Evolutionary conservation across 1,140 invertebrate genomes (phyloP), one percentile per base, ranked within the genome.

Genomic region (Sycophaga agraensis): DNA sequence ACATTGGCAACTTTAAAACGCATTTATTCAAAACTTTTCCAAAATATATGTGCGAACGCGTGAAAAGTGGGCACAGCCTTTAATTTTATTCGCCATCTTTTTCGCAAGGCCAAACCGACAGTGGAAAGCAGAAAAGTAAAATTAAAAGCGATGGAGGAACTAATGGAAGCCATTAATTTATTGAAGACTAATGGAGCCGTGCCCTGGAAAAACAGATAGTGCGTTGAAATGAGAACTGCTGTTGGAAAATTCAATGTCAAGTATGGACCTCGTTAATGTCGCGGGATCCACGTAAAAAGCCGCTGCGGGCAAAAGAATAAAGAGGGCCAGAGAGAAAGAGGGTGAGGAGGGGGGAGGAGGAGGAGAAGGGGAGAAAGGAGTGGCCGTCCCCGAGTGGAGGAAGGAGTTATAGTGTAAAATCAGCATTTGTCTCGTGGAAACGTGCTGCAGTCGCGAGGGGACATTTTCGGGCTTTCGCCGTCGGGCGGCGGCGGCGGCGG

Each of bases 321-420:
- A n/a, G n/a, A n/a, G n/a, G n/a, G n/a, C n/a, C n/a, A 24, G 21
- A 40, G 26, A 54, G 28, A 21, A 24, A 43, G 40, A 2, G 40
- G 7, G 28, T n/a, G 40, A 2, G 40, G 16, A 19, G 16, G 40
- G 2, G 6, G 40, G 48, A 50, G 31, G 3, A 19, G 2, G 50
- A 53, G 35, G 19, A 5, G 21, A 17, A 43, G 17, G 40, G 40
- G 6, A 28, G 28, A 31, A 12, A 42, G 1, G 14, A 34, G 28
- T n/a, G 7, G 24, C 2, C 37, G 35, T 14, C n/a, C 31, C 22
- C n/a, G 31, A 22, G 57, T 57, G 57, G 60, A 59, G 48, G 68
- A 65, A 50, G 63, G 66, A 69, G 62, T 58, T 59, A 68, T 69
- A 69, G 68, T 43, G 54, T 57, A 57, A 63, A 63, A 63, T 63